Evolutionary conservation across 2,113 vertebrate genomes (phyloP), one percentile per base, ranked within the genome.

Genomic region (Podarcis raffonei): DNA sequence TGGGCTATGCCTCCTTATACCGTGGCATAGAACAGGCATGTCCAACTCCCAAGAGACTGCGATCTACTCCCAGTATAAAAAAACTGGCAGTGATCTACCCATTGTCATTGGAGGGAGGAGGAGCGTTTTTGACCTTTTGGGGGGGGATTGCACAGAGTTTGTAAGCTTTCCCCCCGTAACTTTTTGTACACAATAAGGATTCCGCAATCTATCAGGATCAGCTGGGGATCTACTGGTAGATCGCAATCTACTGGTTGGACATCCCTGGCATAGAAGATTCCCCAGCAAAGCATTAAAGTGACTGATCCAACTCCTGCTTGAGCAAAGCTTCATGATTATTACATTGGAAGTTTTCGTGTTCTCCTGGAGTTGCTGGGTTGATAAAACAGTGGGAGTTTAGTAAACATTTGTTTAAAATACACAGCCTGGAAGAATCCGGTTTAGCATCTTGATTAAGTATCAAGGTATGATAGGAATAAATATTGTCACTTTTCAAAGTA

Each of bases 381-480:
- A 39, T 27, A 25, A 78, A 72, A 25, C 16, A 12, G 65, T 89
- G 72, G 53, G 72, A 32, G 12, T 84, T 92, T 57, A 48, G 37
- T 85, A 20, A 57, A 0, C 16, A 37, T 90, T 80, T 68, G 3
- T 53, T 62, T 83, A 69, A 87, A 76, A 23, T 5, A 0, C 0
- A 9, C 72, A 88, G 71, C n/a, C 6, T 20, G 27, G 59, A 42
- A 86, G 15, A 27, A 81, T 62, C 78, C 48, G 9, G 30, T n/a
- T 80, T 16, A 69, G 65, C 11, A 7, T 42, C 13, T 71, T 69
- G 39, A 86, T 12, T 53, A 79, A 53, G 15, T 35, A 11, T 79
- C 15, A 80, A 80, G 66, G 39, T 8, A 32, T 3, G 27, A 57
- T 79, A n/a, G 30, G 15, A n/a, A 79, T 79, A 18, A 79, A 57